Base-by-base conservation (phyloP, 2,113 vertebrate species). In the Sylvia atricapilla region DNA sequence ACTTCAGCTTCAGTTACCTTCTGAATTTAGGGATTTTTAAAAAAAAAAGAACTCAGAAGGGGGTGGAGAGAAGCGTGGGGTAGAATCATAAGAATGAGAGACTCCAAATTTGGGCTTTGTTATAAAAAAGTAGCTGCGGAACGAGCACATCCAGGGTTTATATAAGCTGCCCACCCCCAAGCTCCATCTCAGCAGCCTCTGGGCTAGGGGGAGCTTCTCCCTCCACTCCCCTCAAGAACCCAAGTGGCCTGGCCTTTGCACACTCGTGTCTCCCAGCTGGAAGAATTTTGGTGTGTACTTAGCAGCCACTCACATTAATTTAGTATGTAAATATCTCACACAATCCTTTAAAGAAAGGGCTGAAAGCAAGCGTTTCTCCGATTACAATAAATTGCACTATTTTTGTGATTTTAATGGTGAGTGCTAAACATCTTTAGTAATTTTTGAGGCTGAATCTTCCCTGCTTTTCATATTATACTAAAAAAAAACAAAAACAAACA, bases 51-150 rank as follows among this genome's bases (percentile, higher is more conserved):
- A 47, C 82, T 58, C 41, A 3, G 24, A 87, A 87, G 84, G 84
- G 74, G 81, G 95, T 37, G 78, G 93, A 84, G 92, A 63, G 60
- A 84, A 87, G 93, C 90, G 74, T 31, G 19, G 66, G 82, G 81
- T 84, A 35, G 75, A 55, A 84, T 84, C 68, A 47, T 44, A 62
- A 82, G 72, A 93, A 80, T 4, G 20, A 89, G 53, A 76, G 75
- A 21, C 67, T 90, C 87, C 84, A 74, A 94, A 92, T 93, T 88
- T 93, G 89, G 60, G 37, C 60, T 91, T 66, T 13, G 11, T 81
- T 68, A 24, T 11, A 63, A 70, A n/a, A 58, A 49, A 64, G 72
- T 37, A 56, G 64, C 91, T 56, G 55, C 76, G 35, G 64, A 70
- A 69, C 0, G 30, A 74, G 90, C 49, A 8, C 6, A 81, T 7